Conservation (phyloP, 2,888 invertebrate genomes). For the Ophion ventricosus region DNA sequence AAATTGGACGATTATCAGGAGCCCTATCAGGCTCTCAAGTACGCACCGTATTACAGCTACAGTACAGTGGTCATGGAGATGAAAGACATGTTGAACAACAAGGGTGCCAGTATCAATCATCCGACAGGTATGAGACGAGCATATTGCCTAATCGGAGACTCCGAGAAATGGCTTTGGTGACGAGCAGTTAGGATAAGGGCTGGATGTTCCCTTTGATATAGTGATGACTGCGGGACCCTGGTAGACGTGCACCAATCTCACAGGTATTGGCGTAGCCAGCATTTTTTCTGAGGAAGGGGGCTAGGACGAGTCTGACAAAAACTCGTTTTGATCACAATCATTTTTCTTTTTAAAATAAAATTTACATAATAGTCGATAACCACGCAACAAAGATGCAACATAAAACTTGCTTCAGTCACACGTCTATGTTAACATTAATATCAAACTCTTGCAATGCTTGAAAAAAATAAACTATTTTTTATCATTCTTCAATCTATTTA, state of each 20-base stretch:
- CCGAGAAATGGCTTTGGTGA: conserved; percentile 45
- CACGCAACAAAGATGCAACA: too few relatives aligned
- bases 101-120: conserved; percentile 79
- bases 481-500: too few relatives aligned
- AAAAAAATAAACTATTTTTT: too few relatives aligned
- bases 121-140: conserved; percentile 73
- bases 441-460: too few relatives aligned
- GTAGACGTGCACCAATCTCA: background rate
- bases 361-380: too few relatives aligned
- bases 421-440: too few relatives aligned
- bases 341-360: too few relatives aligned
- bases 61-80: conserved; percentile 91
- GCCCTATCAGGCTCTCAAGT: conserved; percentile 90
- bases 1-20: conserved; percentile 91
- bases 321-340: too few relatives aligned
- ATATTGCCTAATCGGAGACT: conserved; percentile 40
- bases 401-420: too few relatives aligned
- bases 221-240: background rate
- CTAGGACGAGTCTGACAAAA: too few relatives aligned
- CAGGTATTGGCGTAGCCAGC: too few relatives aligned
- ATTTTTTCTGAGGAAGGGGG: too few relatives aligned
- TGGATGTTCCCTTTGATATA: background rate
- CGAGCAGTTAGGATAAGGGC: conserved; percentile 34
- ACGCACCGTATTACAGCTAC: conserved; percentile 91
- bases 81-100: conserved; percentile 87